phyloP scores from a whole-genome alignment of 2,888 invertebrate species.

The Netelia melanura region DNA sequence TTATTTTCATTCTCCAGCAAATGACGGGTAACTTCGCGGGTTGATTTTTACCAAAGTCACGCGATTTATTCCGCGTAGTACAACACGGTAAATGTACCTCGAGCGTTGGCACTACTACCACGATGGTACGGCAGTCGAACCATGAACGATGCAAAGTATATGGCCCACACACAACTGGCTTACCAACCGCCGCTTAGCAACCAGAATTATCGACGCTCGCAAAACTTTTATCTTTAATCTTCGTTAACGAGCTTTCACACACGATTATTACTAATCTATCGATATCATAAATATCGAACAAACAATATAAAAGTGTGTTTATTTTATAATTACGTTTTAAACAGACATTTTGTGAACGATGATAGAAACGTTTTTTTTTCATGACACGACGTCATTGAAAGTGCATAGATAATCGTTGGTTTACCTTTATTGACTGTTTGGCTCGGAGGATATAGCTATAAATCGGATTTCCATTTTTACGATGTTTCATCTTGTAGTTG shows the following conservation, averaged over 20 bases:
- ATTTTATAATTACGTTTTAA: no score
- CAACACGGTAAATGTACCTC: slow-evolving; percentile 38
- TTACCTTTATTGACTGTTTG: no score
- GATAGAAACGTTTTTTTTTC: no score
- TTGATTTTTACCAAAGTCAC: slow-evolving; percentile 57
- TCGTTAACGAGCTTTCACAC: neutral
- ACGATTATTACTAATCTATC: neutral
- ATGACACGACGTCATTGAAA: no score
- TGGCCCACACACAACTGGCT: slow-evolving; percentile 44
- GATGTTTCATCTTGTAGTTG: no score
- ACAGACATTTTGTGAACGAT: no score
- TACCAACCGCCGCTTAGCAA: slow-evolving; percentile 58
- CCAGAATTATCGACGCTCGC: slow-evolving; percentile 51
- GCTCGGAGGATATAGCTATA: no score
- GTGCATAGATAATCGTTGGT: no score
- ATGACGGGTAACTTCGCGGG: neutral
- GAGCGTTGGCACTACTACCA: slow-evolving; percentile 13
- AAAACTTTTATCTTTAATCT: slow-evolving; percentile 1
- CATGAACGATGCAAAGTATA: neutral
- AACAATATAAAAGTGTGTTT: no score
- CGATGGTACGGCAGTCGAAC: neutral
- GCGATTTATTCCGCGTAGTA: slow-evolving; percentile 42
- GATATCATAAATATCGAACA: neutral
- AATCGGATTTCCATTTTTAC: no score
- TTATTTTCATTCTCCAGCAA: slow-evolving; percentile 24